These are phyloP conservation scores for Solea senegalensis DNA, from an alignment of 2,113 vertebrate species.

Conservation along the genomic window DNA sequence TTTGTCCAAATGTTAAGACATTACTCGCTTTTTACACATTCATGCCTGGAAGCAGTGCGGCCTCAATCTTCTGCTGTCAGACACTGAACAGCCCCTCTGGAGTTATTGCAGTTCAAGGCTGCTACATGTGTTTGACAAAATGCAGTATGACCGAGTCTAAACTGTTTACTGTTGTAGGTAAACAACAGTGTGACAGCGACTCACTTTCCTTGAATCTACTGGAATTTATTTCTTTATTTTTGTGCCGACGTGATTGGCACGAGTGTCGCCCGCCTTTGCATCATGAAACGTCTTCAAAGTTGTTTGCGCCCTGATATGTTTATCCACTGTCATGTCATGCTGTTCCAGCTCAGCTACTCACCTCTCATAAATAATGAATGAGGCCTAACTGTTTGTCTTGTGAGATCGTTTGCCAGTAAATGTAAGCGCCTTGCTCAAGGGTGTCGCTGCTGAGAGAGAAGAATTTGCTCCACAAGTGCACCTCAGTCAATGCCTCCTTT, in stretches of 20 bases:
- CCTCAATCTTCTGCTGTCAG: conserved; percentile 42
- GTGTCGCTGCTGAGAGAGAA: conserved; percentile 31
- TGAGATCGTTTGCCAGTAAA: conserved; percentile 35
- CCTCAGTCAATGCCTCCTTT: conserved; percentile 22
- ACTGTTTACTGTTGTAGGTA: conserved; percentile 31
- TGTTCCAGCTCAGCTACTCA: conserved; percentile 36
- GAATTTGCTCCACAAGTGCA: conserved; percentile 21
- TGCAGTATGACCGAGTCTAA: conserved; percentile 32
- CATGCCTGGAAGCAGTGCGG: conserved; percentile 39
- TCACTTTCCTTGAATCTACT: conserved; percentile 10
- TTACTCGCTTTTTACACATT: conserved; percentile 46
- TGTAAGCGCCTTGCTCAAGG: conserved; percentile 48
- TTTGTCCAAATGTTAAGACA: conserved; percentile 26
- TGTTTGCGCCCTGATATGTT: conserved; percentile 30
- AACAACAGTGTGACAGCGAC: conserved; percentile 45
- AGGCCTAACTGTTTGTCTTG: conserved; percentile 50
- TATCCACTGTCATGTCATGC: conserved; percentile 19
- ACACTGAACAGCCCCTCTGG: conserved; percentile 42
- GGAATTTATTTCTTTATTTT: conserved; percentile 8
- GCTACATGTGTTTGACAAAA: conserved; percentile 46
- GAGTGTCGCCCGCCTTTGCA: conserved; percentile 12
- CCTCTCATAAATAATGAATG: conserved; percentile 61
- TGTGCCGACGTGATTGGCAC: neutral
- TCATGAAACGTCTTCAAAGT: conserved; percentile 19
- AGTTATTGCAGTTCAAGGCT: conserved; percentile 54